Base-by-base conservation (phyloP, 2,113 vertebrate species). In the Daphoenositta chrysoptera region DNA sequence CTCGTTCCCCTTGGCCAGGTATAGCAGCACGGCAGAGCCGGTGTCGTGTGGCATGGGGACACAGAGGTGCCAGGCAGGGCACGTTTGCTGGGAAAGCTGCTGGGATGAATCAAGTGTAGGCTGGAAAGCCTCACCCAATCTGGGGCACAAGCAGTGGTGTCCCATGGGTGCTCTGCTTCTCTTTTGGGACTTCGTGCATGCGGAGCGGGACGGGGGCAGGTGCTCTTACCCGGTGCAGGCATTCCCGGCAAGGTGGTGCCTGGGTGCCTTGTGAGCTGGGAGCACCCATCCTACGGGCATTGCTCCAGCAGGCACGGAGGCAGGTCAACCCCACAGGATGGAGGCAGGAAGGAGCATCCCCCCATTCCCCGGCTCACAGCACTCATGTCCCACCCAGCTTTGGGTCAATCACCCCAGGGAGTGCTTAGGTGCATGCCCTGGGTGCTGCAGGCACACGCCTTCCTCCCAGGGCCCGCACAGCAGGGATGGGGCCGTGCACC, bases 281-380 rank as follows among this genome's bases (percentile, higher is more conserved):
- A 70, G 68, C 56, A 47, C 33, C 40, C 28, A 21, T 61, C 51
- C 64, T 27, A 3, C 0, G 0, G 50, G 58, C 27, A 45, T 45
- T 2, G 0, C 50, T 65, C 3, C 1, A 45, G 58, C 30, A 58
- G 75, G 24, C 40, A 35, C 0, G 0, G 39, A 63, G 47, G n/a
- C 76, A 83, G 39, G 11, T 39, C 53, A 70, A 1, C 42, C 31
- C n/a, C 4, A 2, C 56, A 66, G 50, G 42, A 53, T 20, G 54
- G 57, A 88, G 58, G 60, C 50, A 42, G n/a, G 71, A 77, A 45
- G 76, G 56, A 87, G 54, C 47, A 61, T 66, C 15, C 7, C 48
- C 30, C 37, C 2, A 0, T 77, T 76, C 42, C 39, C 33, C 1
- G 2, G 16, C 54, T 77, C 17, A 4, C 37, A 0, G 11, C 60